phyloP scores from a whole-genome alignment of 2,888 invertebrate genomes.

The Vesta saturnalis region DNA sequence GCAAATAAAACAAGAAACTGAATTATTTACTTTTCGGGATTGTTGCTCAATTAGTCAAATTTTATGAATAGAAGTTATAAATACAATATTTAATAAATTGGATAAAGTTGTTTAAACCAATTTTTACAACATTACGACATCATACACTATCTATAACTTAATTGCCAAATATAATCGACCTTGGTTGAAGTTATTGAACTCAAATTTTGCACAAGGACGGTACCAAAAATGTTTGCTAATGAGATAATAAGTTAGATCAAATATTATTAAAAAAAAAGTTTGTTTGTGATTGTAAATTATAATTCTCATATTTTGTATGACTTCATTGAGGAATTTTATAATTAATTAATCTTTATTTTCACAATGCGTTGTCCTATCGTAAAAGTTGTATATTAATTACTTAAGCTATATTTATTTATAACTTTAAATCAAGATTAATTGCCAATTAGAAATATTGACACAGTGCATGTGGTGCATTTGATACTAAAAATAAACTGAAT shows the following conservation, averaged over 20 bases:
- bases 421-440: background rate
- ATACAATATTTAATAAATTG: too few relatives aligned
- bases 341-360: background rate
- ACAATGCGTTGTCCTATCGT: background rate
- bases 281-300: background rate
- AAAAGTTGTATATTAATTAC: background rate
- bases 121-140: conserved; percentile 1
- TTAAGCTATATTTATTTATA: background rate
- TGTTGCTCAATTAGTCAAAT: too few relatives aligned
- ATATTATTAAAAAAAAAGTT: background rate
- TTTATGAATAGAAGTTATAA: too few relatives aligned
- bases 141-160: background rate
- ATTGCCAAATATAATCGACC: conserved; percentile 21
- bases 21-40: too few relatives aligned
- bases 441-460: background rate
- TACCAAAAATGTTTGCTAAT: background rate
- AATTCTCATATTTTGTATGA: background rate
- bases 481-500: background rate
- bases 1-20: too few relatives aligned
- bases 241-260: background rate
- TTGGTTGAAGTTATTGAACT: conserved; percentile 29
- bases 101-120: background rate
- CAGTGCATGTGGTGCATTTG: background rate
- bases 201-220: conserved; percentile 24
- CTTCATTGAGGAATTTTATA: background rate